Percentiles rank a stretch among this genome's conserved stretches.
Conservation (phyloP, 2,888 invertebrate genomes). For the Macaria notata region DNA sequence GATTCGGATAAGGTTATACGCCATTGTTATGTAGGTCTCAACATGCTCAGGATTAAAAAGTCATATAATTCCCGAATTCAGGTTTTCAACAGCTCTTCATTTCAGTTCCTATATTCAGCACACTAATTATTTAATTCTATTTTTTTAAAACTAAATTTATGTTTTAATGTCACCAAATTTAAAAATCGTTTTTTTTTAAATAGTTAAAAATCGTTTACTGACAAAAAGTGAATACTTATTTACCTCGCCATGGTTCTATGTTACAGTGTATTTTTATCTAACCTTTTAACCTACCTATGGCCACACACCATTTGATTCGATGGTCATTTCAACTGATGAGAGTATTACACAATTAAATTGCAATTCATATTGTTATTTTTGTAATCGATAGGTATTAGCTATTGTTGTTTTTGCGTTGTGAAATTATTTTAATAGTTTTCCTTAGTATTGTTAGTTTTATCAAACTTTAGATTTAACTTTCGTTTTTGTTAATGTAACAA, state of each 20-base stretch:
- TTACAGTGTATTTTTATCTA: slow-evolving; percentile 25
- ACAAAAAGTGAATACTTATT: background rate
- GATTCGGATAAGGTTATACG: too few relatives aligned
- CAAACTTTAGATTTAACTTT: background rate
- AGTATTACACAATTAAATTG: slow-evolving; percentile 29
- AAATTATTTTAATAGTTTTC: too few relatives aligned
- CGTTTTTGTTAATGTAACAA: background rate
- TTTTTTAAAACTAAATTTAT: too few relatives aligned
- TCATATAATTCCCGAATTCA: too few relatives aligned
- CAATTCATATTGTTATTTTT: slow-evolving; percentile 15
- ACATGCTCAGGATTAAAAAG: too few relatives aligned
- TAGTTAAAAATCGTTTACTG: too few relatives aligned
- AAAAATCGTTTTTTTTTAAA: too few relatives aligned
- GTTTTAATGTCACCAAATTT: too few relatives aligned
- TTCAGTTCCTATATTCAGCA: too few relatives aligned
- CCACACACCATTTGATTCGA: slow-evolving; percentile 40
- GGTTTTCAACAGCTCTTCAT: too few relatives aligned
- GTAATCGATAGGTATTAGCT: slow-evolving; percentile 27
- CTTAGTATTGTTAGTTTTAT: background rate
- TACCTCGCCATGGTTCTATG: slow-evolving; percentile 4
- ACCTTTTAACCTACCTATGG: slow-evolving; percentile 54
- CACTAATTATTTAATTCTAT: too few relatives aligned
- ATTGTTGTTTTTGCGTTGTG: slow-evolving; percentile 20
- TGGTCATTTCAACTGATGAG: slow-evolving; percentile 25
- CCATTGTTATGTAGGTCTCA: too few relatives aligned